phyloP scores from a whole-genome alignment of 2,797 vertebrate species.

The Smutsia gigantea region DNA sequence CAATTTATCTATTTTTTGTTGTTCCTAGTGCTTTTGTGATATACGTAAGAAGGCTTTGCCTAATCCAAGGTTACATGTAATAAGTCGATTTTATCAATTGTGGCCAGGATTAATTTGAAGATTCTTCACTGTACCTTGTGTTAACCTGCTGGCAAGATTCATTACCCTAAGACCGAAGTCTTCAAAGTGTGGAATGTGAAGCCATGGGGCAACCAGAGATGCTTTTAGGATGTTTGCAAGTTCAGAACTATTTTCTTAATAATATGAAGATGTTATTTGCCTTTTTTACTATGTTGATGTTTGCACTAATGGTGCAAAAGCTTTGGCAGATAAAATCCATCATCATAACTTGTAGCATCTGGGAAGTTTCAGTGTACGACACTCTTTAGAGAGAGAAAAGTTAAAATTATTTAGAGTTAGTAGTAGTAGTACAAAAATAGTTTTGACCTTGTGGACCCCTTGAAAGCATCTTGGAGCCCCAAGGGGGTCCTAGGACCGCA shows the following conservation, averaged over 20 bases:
- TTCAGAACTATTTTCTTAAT: neutral
- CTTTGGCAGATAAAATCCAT: neutral
- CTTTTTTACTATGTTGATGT: neutral
- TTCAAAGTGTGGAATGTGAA: neutral
- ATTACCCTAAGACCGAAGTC: neutral
- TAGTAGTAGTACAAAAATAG: neutral
- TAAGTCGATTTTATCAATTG: neutral
- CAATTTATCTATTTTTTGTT: neutral
- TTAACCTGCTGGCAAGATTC: neutral
- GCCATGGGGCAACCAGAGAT: neutral
- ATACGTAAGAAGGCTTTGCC: neutral
- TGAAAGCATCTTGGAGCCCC: neutral
- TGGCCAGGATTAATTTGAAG: neutral
- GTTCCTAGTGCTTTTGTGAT: neutral
- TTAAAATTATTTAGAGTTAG: neutral
- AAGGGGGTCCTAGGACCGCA: neutral
- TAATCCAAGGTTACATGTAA: neutral
- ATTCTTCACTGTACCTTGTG: neutral
- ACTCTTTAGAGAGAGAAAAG: neutral
- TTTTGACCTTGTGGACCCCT: neutral
- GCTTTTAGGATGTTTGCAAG: neutral
- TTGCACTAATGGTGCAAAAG: neutral
- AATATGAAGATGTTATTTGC: neutral
- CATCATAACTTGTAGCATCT: neutral
- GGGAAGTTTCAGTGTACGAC: neutral